Evolutionary conservation across 2,888 invertebrate species (phyloP).

Genomic region (Ellobium chinense): DNA sequence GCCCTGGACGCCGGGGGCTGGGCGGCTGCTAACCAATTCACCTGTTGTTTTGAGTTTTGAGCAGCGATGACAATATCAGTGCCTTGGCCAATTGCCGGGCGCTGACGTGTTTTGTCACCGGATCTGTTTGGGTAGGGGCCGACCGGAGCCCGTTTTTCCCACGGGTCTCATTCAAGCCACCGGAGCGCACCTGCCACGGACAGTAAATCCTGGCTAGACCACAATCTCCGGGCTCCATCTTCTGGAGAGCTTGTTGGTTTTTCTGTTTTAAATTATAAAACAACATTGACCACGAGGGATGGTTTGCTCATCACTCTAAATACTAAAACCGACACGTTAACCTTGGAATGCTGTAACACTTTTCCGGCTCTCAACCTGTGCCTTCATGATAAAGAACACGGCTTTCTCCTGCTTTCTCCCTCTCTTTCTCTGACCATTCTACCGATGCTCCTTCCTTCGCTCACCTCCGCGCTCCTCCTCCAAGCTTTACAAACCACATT

Average conservation of each 20-base stretch:
- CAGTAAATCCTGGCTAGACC: background rate
- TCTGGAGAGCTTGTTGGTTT: background rate
- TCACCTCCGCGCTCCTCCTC: too few relatives aligned
- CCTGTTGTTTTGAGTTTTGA: constrained; percentile 14
- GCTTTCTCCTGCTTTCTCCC: too few relatives aligned
- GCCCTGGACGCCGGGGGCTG: background rate
- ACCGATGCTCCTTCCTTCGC: too few relatives aligned
- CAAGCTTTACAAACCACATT: too few relatives aligned
- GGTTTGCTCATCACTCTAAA: too few relatives aligned
- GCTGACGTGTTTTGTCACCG: constrained; percentile 22
- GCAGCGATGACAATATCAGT: constrained; percentile 15
- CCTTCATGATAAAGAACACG: too few relatives aligned
- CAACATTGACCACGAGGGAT: constrained; percentile 1
- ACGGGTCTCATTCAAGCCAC: constrained; percentile 13
- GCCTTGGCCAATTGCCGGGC: constrained; percentile 6
- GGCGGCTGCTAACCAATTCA: constrained; percentile 3
- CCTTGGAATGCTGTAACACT: too few relatives aligned
- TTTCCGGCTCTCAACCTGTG: too few relatives aligned
- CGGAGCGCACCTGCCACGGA: constrained; percentile 1
- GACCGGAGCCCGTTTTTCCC: background rate
- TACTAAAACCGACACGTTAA: too few relatives aligned
- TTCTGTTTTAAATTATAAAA: background rate
- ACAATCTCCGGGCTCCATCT: background rate
- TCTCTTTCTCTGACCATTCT: too few relatives aligned
- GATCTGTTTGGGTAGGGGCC: constrained; percentile 1